phyloP scores from a whole-genome alignment of 2,797 vertebrate genomes.

The Cossypha dichroa region DNA sequence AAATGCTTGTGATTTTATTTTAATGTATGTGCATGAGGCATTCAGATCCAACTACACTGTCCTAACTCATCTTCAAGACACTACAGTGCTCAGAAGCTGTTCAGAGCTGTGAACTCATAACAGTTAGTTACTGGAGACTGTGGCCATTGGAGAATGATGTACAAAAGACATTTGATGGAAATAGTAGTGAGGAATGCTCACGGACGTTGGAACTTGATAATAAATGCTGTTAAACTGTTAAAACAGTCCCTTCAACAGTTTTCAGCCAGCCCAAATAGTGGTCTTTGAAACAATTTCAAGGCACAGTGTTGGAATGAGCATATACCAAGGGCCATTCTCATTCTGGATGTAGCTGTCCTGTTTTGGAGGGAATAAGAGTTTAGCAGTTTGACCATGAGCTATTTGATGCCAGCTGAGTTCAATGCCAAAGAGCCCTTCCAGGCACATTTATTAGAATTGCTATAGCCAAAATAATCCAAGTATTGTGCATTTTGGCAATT shows the following conservation, averaged over 20 bases:
- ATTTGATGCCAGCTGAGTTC: neutral
- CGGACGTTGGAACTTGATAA: neutral
- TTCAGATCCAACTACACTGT: neutral
- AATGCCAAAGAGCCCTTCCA: neutral
- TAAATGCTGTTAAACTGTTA: neutral
- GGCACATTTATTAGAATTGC: neutral
- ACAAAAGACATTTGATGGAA: neutral
- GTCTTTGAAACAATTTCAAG: neutral
- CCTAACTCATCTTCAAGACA: neutral
- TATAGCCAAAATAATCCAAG: conserved; percentile 25
- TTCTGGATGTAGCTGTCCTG: neutral
- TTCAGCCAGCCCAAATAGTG: neutral
- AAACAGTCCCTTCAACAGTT: neutral
- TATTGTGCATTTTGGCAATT: neutral
- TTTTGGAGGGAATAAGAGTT: neutral
- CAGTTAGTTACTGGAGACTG: neutral
- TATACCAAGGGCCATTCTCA: neutral
- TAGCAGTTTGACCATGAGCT: neutral
- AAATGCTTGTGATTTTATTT: neutral
- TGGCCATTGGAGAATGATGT: neutral
- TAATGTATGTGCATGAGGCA: neutral
- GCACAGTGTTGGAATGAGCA: neutral
- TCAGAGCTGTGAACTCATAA: neutral
- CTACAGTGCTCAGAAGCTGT: neutral
- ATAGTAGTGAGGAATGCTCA: neutral